phyloP scores from a whole-genome alignment of 2,113 vertebrate genomes.

The Sterrhoptilus dennistouni region DNA sequence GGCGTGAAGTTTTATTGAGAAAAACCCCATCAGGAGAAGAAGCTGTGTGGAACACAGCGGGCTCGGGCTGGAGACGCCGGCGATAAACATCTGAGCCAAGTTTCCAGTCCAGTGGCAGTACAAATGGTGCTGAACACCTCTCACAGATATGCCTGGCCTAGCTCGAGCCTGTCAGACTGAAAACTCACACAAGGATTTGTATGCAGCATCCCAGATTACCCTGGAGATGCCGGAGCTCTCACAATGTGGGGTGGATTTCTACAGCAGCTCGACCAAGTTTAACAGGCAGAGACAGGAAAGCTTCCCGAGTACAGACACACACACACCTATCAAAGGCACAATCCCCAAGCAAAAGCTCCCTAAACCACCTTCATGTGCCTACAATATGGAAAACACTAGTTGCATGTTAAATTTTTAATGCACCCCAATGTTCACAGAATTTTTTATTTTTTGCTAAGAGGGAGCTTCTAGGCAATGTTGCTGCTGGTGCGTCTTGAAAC shows the following conservation, averaged over 20 bases:
- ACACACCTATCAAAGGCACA: neutral
- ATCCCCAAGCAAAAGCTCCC: neutral
- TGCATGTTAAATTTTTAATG: conserved; percentile 25
- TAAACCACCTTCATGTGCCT: neutral
- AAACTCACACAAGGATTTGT: neutral
- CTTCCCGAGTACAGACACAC: neutral
- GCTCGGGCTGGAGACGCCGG: neutral
- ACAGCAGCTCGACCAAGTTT: neutral
- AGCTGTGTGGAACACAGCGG: conserved; percentile 3
- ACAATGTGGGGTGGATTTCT: neutral
- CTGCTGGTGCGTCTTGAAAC: neutral
- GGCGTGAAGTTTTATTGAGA: conserved; percentile 21
- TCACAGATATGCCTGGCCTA: neutral
- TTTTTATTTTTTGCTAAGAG: conserved; percentile 29
- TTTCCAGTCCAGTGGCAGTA: conserved; percentile 27
- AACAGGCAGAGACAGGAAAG: neutral
- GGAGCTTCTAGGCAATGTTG: neutral
- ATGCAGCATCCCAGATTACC: conserved; percentile 17
- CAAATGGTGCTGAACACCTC: conserved; percentile 48
- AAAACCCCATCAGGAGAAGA: neutral
- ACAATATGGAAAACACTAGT: neutral
- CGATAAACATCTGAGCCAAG: neutral
- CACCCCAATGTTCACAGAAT: neutral
- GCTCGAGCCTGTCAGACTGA: neutral
- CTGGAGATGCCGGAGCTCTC: neutral